A percentile compares a stretch with the other conserved stretches of the same genome.
phyloP scores from a whole-genome alignment of 1,140 invertebrate genomes.

The Macrobrachium nipponense region DNA sequence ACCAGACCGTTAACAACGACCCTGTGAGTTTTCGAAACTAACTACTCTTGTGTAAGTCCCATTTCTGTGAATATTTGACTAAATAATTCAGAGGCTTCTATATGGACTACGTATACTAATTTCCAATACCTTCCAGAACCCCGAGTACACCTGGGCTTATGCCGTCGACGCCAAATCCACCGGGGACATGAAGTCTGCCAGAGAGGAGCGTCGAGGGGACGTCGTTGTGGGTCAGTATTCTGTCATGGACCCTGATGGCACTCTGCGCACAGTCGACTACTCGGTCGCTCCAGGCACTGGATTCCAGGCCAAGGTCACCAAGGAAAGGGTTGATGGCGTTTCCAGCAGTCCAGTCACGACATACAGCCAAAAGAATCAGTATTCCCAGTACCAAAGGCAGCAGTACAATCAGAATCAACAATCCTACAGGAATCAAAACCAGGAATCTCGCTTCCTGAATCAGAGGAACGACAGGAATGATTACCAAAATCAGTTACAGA shows the following conservation, averaged over 20 bases:
- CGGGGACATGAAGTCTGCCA: constrained; percentile 35
- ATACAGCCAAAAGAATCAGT: background rate
- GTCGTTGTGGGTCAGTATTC: constrained; percentile 42
- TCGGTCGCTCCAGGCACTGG: constrained; percentile 24
- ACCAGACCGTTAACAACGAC: constrained; percentile 1
- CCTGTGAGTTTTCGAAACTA: constrained; percentile 4
- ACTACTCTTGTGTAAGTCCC: background rate
- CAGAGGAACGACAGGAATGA: background rate
- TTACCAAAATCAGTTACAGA: background rate
- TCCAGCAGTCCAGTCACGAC: background rate
- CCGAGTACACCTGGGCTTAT: constrained; percentile 38
- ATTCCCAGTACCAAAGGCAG: too few relatives aligned
- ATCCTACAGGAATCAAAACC: background rate
- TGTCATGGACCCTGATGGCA: constrained; percentile 13
- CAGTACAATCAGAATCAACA: background rate
- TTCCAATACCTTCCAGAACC: background rate
- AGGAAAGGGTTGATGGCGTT: background rate
- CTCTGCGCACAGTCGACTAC: constrained; percentile 22
- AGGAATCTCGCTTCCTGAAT: background rate
- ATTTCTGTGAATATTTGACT: background rate
- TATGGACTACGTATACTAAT: background rate
- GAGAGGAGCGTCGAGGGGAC: constrained; percentile 42
- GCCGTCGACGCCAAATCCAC: constrained; percentile 26
- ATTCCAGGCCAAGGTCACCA: constrained; percentile 29
- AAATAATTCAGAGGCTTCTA: background rate